phyloP scores from a whole-genome alignment of 2,888 invertebrate genomes.

The Ptilodon capucinus region DNA sequence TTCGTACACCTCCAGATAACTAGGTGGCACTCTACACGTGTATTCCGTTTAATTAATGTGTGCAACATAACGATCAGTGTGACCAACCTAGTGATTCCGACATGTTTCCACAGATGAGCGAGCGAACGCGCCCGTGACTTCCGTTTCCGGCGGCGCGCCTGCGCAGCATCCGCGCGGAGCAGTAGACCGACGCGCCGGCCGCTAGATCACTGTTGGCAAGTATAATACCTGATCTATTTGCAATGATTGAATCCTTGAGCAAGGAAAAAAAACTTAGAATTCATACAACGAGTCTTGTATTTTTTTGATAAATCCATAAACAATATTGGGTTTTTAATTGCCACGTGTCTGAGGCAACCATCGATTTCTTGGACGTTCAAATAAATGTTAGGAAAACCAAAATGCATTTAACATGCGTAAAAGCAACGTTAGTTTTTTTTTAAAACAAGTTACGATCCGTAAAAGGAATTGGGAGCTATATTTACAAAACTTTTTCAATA shows the following conservation, averaged over 20 bases:
- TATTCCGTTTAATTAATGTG: constrained; percentile 9
- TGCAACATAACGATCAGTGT: constrained; percentile 33
- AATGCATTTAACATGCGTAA: too few species aligned
- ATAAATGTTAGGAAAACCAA: too few species aligned
- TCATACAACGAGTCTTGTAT: not conserved
- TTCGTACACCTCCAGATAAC: too few species aligned
- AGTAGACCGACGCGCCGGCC: constrained; percentile 65
- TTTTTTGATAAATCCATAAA: too few species aligned
- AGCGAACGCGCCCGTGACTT: constrained; percentile 77
- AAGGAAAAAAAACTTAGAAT: not conserved
- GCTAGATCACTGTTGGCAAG: constrained; percentile 38
- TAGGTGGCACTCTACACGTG: not conserved
- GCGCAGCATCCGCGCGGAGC: constrained; percentile 75
- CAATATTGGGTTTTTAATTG: too few species aligned
- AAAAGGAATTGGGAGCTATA: too few species aligned
- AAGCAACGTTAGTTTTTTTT: too few species aligned
- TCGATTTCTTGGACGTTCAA: too few species aligned
- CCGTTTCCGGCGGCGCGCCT: constrained; percentile 79
- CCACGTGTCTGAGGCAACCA: too few species aligned
- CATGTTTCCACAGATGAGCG: constrained; percentile 77
- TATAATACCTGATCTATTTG: constrained; percentile 34
- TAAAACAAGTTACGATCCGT: too few species aligned
- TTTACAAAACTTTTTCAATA: too few species aligned
- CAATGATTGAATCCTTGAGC: constrained; percentile 27
- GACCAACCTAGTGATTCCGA: constrained; percentile 70